phyloP scores from a whole-genome alignment of 2,797 vertebrate genomes.

The Pipistrellus nathusii region DNA sequence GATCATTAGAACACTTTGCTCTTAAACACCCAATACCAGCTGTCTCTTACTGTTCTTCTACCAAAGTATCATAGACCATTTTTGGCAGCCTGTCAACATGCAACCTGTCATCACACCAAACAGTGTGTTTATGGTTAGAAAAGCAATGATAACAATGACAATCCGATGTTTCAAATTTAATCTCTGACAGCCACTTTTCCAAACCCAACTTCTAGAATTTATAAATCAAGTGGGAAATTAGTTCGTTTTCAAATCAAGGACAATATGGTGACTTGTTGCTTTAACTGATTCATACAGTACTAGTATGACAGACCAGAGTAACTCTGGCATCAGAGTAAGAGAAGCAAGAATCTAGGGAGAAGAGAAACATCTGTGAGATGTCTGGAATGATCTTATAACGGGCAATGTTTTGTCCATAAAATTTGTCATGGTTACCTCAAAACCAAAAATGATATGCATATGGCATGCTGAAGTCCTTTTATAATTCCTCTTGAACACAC shows the following conservation, averaged over 20 bases:
- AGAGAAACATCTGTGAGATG: not conserved
- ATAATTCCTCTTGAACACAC: not conserved
- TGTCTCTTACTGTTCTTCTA: not conserved
- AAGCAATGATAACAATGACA: constrained; percentile 20
- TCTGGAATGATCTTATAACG: not conserved
- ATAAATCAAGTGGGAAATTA: constrained; percentile 54
- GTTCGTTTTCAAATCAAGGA: constrained; percentile 50
- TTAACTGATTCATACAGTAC: not conserved
- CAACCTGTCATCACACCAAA: constrained; percentile 55
- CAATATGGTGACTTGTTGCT: not conserved
- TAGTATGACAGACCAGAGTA: not conserved
- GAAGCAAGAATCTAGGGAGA: not conserved
- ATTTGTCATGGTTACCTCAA: not conserved
- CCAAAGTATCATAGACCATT: not conserved
- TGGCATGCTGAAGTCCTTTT: not conserved
- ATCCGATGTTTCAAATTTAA: constrained; percentile 31
- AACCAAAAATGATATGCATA: not conserved
- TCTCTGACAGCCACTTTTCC: not conserved
- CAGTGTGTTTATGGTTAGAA: constrained; percentile 40
- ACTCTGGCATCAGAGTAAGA: not conserved
- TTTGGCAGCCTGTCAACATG: constrained; percentile 35
- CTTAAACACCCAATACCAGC: not conserved
- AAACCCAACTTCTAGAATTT: constrained; percentile 30
- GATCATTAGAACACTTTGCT: constrained; percentile 5
- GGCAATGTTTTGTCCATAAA: not conserved